Evolutionary conservation across 2,113 vertebrate species (phyloP).

Genomic region (Sylvicapra grimmia): DNA sequence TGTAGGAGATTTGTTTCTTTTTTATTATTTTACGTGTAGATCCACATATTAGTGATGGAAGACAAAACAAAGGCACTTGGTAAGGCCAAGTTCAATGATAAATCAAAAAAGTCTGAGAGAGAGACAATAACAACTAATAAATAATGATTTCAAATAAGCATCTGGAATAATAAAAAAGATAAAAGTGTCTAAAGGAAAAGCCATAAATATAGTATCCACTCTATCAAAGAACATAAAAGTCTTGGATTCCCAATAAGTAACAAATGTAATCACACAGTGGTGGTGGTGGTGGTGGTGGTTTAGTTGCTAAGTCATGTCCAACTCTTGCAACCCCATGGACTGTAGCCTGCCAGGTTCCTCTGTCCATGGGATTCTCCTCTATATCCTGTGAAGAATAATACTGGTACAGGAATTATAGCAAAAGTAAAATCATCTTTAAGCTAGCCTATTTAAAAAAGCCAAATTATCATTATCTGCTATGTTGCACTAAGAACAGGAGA

Average conservation of each 20-base stretch:
- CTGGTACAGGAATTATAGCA: not conserved
- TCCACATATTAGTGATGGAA: not conserved
- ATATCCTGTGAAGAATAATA: not conserved
- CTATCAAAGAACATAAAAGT: not conserved
- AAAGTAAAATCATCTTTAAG: not conserved
- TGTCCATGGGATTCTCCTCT: not conserved
- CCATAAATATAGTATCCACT: not conserved
- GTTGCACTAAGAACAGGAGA: not conserved
- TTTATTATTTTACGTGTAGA: not conserved
- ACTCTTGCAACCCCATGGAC: not conserved
- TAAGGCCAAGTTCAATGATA: not conserved
- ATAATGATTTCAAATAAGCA: not conserved
- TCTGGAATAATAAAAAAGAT: not conserved
- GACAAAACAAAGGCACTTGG: not conserved
- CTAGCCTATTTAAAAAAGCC: not conserved
- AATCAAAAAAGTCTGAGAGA: not conserved
- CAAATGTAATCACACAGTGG: not conserved
- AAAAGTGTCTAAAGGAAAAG: not conserved
- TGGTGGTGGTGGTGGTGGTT: not conserved
- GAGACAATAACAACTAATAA: not conserved
- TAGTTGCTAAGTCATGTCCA: not conserved
- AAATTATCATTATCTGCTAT: not conserved
- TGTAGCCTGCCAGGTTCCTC: not conserved
- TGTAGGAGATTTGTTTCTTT: not conserved
- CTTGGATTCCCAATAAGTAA: not conserved